These are phyloP conservation scores for Grammomys dolichurus DNA, from an alignment of 2,113 vertebrate genomes.

Conservation along the genomic window DNA sequence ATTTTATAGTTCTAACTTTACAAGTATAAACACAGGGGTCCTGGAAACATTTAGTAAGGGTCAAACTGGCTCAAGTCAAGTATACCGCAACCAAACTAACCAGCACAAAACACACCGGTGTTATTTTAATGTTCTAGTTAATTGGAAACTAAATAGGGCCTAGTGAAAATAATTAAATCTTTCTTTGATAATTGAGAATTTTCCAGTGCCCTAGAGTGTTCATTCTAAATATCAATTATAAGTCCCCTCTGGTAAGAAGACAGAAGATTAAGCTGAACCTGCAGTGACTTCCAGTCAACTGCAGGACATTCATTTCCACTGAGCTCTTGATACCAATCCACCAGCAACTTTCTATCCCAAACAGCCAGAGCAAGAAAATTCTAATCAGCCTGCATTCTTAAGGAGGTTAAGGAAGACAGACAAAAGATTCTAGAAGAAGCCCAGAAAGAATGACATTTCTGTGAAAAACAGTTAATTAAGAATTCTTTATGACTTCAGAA, in stretches of 20 bases:
- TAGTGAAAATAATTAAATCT: conserved; percentile 71
- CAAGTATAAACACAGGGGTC: neutral
- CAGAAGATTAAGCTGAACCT: neutral
- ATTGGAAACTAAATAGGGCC: conserved; percentile 53
- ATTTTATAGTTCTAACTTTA: neutral
- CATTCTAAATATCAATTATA: conserved; percentile 67
- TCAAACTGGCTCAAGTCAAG: neutral
- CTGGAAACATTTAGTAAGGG: neutral
- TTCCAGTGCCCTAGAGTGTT: conserved; percentile 18
- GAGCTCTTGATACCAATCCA: neutral
- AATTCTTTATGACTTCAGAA: neutral
- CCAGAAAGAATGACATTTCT: neutral
- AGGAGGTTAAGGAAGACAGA: neutral
- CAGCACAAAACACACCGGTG: neutral
- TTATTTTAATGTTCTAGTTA: conserved; percentile 60
- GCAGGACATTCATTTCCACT: conserved; percentile 13
- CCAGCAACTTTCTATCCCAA: neutral
- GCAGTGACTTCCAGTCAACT: neutral
- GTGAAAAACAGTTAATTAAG: neutral
- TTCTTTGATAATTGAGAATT: conserved; percentile 66
- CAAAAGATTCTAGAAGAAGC: neutral
- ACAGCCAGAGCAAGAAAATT: neutral
- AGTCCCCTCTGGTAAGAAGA: conserved; percentile 11
- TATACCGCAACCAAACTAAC: neutral
- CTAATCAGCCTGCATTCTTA: neutral